Evolutionary conservation across 2,113 vertebrate genomes (phyloP), one percentile per base, ranked within the genome.

Genomic region (Orcinus orca): DNA sequence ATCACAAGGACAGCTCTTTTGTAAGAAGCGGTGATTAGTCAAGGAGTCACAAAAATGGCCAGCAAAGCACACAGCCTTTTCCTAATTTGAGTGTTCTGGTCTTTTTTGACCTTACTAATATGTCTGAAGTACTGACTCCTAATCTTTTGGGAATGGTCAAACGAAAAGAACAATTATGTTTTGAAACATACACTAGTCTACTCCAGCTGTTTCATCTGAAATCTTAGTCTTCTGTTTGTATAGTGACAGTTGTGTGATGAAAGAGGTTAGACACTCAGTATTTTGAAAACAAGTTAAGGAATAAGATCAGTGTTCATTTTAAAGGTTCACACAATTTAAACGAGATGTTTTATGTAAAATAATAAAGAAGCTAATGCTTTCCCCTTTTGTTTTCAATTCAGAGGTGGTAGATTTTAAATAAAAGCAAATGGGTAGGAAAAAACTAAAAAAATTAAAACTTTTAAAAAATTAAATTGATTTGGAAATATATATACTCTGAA

Each of bases 241-340:
- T 94, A 90, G 92, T 88, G 76, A 77, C 77, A 95, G 0, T 88
- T 94, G 82, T 81, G 77, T 88, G 47, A 50, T 95, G 53, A 96
- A 95, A 88, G 85, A 95, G 88, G 63, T 82, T 96, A 79, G 85
- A n/a, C 13, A 70, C n/a, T 86, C 9, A 74, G 7, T 95, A 86
- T 97, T 97, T 95, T 96, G 96, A 82, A 90, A 97, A 84, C 93
- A 97, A 81, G 23, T 80, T 87, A 76, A 92, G 33, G 93, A 76
- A 9, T 81, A 77, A 91, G 86, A 74, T 93, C 81, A 93, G 26
- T 97, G 96, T 95, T 96, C 67, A 71, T 79, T 94, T 90, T 74
- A 92, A 94, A 97, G 86, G 79, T 36, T 95, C 89, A 92, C 21
- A 82, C 60, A 79, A 55, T 92, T 96, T 93, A 96, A 88, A 95